Evolutionary conservation across 2,888 invertebrate species (phyloP).

Genomic region (Drosophila subsilvestris): DNA sequence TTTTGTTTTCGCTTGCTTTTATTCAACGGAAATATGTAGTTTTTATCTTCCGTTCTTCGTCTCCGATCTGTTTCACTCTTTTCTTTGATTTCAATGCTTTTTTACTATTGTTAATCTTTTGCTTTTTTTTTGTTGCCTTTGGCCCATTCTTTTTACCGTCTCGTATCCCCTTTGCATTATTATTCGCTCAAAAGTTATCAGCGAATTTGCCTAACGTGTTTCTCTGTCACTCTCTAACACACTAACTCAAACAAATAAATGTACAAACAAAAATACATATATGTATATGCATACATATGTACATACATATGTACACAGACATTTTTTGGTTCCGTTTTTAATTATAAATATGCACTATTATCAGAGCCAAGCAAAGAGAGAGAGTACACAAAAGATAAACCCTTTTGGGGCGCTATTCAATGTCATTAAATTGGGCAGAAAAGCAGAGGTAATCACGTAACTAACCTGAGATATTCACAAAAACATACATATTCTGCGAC

Average conservation of each 20-base stretch:
- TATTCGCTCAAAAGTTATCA: constrained; percentile 57
- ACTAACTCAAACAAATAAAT: constrained; percentile 14
- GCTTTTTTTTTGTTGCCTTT: constrained; percentile 21
- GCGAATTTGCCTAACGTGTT: constrained; percentile 59
- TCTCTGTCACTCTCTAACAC: constrained; percentile 25
- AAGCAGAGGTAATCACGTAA: too few species aligned
- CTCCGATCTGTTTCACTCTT: constrained; percentile 32
- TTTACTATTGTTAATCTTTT: constrained; percentile 6
- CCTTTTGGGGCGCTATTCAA: too few species aligned
- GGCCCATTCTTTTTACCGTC: constrained; percentile 19
- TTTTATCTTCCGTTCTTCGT: constrained; percentile 57
- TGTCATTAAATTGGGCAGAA: too few species aligned
- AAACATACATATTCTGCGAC: too few species aligned
- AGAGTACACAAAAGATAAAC: neutral
- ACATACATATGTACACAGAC: constrained; percentile 2
- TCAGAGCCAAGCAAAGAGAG: constrained; percentile 10
- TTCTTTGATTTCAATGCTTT: constrained; percentile 23
- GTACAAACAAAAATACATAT: constrained; percentile 8
- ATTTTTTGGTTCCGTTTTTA: constrained; percentile 45
- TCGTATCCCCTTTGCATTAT: constrained; percentile 35
- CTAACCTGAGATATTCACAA: too few species aligned
- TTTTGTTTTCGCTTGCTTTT: constrained; percentile 41
- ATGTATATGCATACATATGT: constrained; percentile 8
- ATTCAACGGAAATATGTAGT: constrained; percentile 61
- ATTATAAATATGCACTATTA: constrained; percentile 61